A percentile compares a stretch with the other conserved stretches of the same genome.
These are phyloP conservation scores for Brachylomia viminalis DNA, from an alignment of 2,888 invertebrate species.

Conservation along the genomic window DNA sequence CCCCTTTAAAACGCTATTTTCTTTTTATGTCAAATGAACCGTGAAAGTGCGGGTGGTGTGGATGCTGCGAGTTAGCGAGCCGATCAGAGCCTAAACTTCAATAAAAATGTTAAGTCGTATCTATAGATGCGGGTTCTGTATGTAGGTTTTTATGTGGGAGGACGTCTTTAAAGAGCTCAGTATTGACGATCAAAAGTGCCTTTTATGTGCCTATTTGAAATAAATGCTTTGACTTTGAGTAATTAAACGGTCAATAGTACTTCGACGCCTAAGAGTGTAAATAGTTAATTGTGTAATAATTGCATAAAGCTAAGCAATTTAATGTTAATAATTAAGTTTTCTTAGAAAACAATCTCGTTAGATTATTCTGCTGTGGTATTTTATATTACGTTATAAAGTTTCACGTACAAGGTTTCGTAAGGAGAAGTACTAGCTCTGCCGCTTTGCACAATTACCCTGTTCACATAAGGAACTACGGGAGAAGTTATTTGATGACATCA, in stretches of 20 bases:
- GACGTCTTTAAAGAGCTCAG: background rate
- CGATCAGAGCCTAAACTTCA: constrained; percentile 54
- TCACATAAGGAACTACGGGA: background rate
- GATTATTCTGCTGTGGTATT: background rate
- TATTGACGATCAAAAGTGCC: no score
- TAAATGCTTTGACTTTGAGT: no score
- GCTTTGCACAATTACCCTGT: background rate
- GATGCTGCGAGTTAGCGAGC: constrained; percentile 60
- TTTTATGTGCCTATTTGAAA: no score
- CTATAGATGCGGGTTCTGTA: constrained; percentile 49
- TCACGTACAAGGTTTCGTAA: background rate
- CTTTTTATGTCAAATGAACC: constrained; percentile 85
- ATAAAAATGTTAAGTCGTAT: constrained; percentile 43
- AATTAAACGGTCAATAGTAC: background rate
- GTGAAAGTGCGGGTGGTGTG: constrained; percentile 81
- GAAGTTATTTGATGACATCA: no score
- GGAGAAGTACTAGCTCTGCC: background rate
- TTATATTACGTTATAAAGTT: background rate
- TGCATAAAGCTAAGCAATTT: no score
- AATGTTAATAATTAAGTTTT: no score
- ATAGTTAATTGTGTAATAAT: no score
- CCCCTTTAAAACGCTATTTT: constrained; percentile 83
- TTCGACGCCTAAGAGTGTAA: no score
- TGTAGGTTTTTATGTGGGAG: constrained; percentile 11
- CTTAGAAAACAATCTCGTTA: background rate